Conservation (phyloP, 2,113 vertebrate species). For the Apteryx mantelli region DNA sequence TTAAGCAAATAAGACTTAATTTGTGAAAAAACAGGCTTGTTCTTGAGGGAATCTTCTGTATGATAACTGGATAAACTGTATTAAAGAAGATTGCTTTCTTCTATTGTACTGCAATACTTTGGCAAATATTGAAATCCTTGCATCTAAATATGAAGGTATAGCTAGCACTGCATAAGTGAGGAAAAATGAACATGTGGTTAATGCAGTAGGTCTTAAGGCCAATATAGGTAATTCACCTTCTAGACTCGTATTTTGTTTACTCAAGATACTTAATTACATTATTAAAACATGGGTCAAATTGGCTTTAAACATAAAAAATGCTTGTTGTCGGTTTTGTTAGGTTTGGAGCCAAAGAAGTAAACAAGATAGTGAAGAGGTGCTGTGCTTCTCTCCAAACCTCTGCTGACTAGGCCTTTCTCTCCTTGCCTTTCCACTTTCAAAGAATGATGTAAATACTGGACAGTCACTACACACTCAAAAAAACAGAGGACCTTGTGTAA, state of each 20-base stretch:
- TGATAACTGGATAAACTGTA: background rate
- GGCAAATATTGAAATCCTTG: background rate
- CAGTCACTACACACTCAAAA: too few species aligned
- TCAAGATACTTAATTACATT: background rate
- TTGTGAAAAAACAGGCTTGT: background rate
- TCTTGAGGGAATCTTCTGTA: background rate
- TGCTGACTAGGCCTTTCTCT: background rate
- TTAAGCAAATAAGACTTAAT: background rate
- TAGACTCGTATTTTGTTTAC: background rate
- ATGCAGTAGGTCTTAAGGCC: background rate
- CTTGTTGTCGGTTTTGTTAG: background rate
- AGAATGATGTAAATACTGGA: background rate
- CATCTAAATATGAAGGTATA: background rate
- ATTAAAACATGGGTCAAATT: background rate
- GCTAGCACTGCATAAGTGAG: background rate
- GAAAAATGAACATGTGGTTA: background rate
- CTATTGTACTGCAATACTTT: background rate
- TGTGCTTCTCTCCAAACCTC: background rate
- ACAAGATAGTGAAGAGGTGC: background rate
- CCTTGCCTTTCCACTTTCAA: background rate
- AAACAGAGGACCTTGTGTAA: background rate
- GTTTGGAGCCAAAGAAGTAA: too few species aligned
- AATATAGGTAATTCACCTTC: background rate
- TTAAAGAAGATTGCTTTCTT: background rate
- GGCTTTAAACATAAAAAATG: background rate